Percentiles rank a stretch among this genome's conserved stretches.
These are phyloP conservation scores for Synergus laeviventris DNA, from an alignment of 2,888 invertebrate species.

Conservation along the genomic window DNA sequence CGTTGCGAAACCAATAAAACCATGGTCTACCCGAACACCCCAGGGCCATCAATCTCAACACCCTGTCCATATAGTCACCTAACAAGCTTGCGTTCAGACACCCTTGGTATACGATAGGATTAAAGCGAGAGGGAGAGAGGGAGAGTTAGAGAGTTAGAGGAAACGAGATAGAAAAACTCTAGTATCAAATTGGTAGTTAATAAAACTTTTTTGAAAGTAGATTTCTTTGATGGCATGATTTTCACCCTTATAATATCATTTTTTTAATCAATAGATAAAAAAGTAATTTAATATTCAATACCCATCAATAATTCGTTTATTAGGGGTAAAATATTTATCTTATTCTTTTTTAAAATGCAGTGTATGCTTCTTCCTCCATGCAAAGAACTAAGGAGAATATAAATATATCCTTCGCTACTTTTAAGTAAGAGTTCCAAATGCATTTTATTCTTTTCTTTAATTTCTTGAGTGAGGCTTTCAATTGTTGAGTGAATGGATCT, in stretches of 20 bases:
- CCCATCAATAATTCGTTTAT: too few relatives aligned
- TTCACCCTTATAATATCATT: too few relatives aligned
- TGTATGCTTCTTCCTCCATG: too few relatives aligned
- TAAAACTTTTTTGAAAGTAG: not conserved
- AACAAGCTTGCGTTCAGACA: constrained; percentile 52
- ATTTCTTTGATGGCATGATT: not conserved
- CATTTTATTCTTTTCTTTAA: not conserved
- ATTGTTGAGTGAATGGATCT: constrained; percentile 11
- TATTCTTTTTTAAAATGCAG: too few relatives aligned
- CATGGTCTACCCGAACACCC: constrained; percentile 66
- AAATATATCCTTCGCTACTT: constrained; percentile 4
- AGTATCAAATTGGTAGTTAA: constrained; percentile 16
- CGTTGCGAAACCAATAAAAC: constrained; percentile 63
- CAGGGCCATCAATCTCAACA: constrained; percentile 66
- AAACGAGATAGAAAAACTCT: not conserved
- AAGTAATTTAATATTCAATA: too few relatives aligned
- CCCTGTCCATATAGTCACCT: constrained; percentile 55
- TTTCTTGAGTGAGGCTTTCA: not conserved
- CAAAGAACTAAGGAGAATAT: not conserved
- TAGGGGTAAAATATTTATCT: too few relatives aligned
- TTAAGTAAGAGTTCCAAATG: not conserved
- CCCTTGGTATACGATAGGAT: constrained; percentile 50
- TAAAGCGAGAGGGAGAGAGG: constrained; percentile 48
- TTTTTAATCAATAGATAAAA: too few relatives aligned
- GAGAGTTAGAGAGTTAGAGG: not conserved